phyloP scores from a whole-genome alignment of 2,888 invertebrate genomes.

The Drosophila percnosoma region DNA sequence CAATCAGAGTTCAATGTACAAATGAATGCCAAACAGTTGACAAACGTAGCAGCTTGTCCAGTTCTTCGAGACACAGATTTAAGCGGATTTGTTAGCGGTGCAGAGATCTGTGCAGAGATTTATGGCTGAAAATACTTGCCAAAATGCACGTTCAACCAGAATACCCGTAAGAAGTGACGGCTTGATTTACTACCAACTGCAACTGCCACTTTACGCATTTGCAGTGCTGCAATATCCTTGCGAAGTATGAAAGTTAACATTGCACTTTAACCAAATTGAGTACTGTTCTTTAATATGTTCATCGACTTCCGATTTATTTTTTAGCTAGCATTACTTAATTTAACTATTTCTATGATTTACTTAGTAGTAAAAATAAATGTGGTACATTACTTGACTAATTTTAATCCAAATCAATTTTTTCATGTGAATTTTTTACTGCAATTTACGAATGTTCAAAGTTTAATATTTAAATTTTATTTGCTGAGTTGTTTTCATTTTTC shows the following conservation, averaged over 20 bases:
- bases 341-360: background rate
- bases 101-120: slow-evolving; percentile 34
- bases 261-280: background rate
- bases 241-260: background rate
- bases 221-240: background rate
- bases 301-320: background rate
- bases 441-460: background rate
- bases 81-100: slow-evolving; percentile 27
- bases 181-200: slow-evolving; percentile 25
- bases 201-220: slow-evolving; percentile 1
- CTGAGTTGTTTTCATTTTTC: background rate
- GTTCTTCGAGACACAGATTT: slow-evolving; percentile 10
- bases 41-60: slow-evolving; percentile 12
- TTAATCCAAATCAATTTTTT: background rate
- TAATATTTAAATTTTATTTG: background rate
- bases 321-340: background rate
- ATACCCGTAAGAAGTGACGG: slow-evolving; percentile 15
- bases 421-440: background rate
- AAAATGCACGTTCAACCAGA: slow-evolving; percentile 2
- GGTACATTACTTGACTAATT: background rate
- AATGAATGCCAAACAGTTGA: background rate
- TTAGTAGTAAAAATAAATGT: background rate
- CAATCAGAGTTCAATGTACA: slow-evolving; percentile 13
- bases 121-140: slow-evolving; percentile 33
- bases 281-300: background rate